A percentile compares a stretch with the other conserved stretches of the same genome.
Conservation (phyloP, 2,888 invertebrate genomes). For the Pseudanteris insignis region DNA sequence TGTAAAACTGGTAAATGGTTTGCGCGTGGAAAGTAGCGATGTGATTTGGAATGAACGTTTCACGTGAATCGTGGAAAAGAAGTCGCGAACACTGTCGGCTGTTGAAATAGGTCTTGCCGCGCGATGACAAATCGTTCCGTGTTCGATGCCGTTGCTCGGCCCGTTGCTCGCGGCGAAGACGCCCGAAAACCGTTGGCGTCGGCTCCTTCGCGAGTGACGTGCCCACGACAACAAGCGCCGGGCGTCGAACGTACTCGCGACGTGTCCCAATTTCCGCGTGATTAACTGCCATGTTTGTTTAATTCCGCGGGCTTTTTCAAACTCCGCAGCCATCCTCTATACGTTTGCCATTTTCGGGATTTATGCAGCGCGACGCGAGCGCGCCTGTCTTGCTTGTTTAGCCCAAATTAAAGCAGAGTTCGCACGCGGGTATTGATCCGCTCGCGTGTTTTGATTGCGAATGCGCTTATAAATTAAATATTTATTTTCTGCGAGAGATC, state of each 20-base stretch:
- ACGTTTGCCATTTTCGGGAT: conserved; percentile 24
- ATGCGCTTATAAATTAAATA: neutral
- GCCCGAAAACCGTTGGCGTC: neutral
- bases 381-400: conserved; percentile 23
- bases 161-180: no score
- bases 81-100: no score
- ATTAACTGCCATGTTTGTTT: conserved; percentile 34
- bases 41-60: neutral
- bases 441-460: neutral
- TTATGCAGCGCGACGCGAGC: conserved; percentile 8
- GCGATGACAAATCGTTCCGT: no score
- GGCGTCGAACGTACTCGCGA: neutral
- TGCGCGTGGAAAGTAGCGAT: no score
- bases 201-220: conserved; percentile 1
- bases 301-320: conserved; percentile 16
- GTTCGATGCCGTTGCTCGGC: no score
- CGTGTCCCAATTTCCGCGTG: conserved; percentile 25
- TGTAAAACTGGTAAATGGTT: no score
- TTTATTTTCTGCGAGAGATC: no score
- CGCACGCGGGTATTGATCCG: no score
- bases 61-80: neutral
- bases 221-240: neutral
- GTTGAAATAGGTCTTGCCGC: no score
- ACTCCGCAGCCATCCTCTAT: conserved; percentile 9
- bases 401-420: conserved; percentile 23